Evolutionary conservation across 2,888 invertebrate genomes (phyloP), one percentile per base, ranked within the genome.

Genomic region (Acrocera orbiculus): DNA sequence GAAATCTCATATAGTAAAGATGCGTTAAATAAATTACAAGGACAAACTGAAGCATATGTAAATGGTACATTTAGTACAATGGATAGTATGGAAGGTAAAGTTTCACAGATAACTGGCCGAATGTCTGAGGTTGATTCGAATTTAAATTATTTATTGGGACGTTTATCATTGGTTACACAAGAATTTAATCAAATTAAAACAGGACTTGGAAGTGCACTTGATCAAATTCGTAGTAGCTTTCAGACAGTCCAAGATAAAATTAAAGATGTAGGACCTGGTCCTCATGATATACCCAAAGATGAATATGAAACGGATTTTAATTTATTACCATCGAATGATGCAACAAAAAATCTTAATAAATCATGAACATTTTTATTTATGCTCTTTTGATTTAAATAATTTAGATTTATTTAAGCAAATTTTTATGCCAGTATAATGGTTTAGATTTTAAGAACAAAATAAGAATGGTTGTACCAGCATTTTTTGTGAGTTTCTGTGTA

Each of bases 121-220:
- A 81, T 87, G 70, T 52, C 65, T 2, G 77, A 81, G 50, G 76
- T 87, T 17, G 79, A 81, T 43, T 74, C 74, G 33, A 81, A 87
- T 55, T 63, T 89, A 39, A 87, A 89, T 58, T 83, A 73, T 51
- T 64, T 85, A 28, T 58, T 87, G 38, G 86, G 86, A 5, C 65
- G 78, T 35, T 59, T 87, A 36, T 76, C 80, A 1, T 60, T 87
- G 6, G 79, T 83, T 20, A 80, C 82, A 2, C 80, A 81, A 45
- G 86, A 89, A 56, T 87, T 87, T 58, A 76, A 76, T 49, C 70
- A 73, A 48, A 82, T 87, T 42, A 82, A 83, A 52, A 61, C 64
- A 1, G 81, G 80, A 0, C 63, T 87, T 1, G 76, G 77, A 0
- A 67, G 71, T 10, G 77, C 81, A 0, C 53, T 86, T 34, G 74